These are phyloP conservation scores for Aproaerema taeniolella DNA, from an alignment of 2,888 invertebrate genomes.

Conservation along the genomic window DNA sequence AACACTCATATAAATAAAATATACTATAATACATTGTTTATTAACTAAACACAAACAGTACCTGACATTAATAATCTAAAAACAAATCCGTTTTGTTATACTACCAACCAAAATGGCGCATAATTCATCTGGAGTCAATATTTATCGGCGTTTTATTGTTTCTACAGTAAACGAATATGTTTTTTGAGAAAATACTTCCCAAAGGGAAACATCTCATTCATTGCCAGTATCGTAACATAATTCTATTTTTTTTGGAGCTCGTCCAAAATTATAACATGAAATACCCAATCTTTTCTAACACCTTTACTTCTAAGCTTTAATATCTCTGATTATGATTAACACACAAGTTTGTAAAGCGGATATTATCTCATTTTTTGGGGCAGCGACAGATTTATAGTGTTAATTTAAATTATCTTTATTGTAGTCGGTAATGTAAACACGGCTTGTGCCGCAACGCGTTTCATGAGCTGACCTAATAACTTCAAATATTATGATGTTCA, in stretches of 20 bases:
- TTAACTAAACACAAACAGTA: too few relatives aligned
- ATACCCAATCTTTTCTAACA: constrained; percentile 15
- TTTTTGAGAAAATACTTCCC: constrained; percentile 60
- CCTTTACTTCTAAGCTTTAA: constrained; percentile 29
- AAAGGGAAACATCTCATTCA: too few relatives aligned
- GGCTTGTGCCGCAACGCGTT: constrained; percentile 37
- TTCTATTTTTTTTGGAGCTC: constrained; percentile 54
- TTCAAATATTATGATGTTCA: constrained; percentile 64
- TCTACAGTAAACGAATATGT: constrained; percentile 52
- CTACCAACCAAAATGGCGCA: constrained; percentile 32
- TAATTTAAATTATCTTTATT: constrained; percentile 34
- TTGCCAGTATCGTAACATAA: too few relatives aligned
- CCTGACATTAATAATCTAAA: too few relatives aligned
- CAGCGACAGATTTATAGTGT: constrained; percentile 25
- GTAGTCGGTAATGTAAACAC: constrained; percentile 25
- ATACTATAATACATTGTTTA: too few relatives aligned
- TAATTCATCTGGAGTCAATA: constrained; percentile 43
- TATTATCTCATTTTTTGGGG: constrained; percentile 20
- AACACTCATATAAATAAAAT: too few relatives aligned
- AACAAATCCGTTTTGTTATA: constrained; percentile 37
- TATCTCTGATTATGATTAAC: constrained; percentile 25
- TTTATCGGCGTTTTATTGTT: constrained; percentile 50
- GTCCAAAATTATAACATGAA: constrained; percentile 48
- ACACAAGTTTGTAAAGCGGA: constrained; percentile 21
- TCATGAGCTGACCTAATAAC: constrained; percentile 66